Conservation (phyloP, 2,888 invertebrate genomes). For the Altica lythri region DNA sequence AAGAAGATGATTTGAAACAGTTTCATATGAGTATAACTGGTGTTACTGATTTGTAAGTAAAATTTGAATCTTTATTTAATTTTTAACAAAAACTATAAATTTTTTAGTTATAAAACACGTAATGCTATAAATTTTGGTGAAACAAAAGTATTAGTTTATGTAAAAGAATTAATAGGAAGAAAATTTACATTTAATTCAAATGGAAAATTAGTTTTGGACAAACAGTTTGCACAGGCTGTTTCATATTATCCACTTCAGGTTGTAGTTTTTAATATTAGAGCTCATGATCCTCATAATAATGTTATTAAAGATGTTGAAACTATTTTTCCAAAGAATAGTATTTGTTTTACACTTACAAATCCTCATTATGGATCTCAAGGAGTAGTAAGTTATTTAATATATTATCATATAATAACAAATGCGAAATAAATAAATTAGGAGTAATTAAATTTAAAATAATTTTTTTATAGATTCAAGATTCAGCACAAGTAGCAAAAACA, state of each 20-base stretch:
- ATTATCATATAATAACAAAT: background rate
- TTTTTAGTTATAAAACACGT: constrained; percentile 68
- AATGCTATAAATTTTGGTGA: constrained; percentile 80
- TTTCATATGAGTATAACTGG: constrained; percentile 62
- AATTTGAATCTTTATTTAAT: constrained; percentile 13
- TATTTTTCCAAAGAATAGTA: constrained; percentile 70
- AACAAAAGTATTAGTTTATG: constrained; percentile 70
- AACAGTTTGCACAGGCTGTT: constrained; percentile 70
- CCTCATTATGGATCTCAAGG: constrained; percentile 83
- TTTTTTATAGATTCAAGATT: constrained; percentile 67
- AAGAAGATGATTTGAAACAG: constrained; percentile 45
- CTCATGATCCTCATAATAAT: constrained; percentile 55
- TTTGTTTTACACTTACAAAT: constrained; percentile 74
- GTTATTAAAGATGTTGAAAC: constrained; percentile 59
- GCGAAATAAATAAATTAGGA: too few relatives aligned
- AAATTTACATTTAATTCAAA: constrained; percentile 64
- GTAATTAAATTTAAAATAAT: too few relatives aligned
- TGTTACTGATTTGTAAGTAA: constrained; percentile 64
- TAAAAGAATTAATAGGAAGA: constrained; percentile 72
- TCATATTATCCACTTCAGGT: constrained; percentile 74
- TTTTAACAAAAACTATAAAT: constrained; percentile 9
- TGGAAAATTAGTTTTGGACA: constrained; percentile 69
- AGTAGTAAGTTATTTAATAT: constrained; percentile 62
- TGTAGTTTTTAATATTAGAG: constrained; percentile 62
- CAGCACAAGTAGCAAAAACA: constrained; percentile 60